A percentile compares a stretch with the other conserved stretches of the same genome.
These are phyloP conservation scores for Brachionus koreanus DNA, from an alignment of 1,140 invertebrate species.

Conservation along the genomic window DNA sequence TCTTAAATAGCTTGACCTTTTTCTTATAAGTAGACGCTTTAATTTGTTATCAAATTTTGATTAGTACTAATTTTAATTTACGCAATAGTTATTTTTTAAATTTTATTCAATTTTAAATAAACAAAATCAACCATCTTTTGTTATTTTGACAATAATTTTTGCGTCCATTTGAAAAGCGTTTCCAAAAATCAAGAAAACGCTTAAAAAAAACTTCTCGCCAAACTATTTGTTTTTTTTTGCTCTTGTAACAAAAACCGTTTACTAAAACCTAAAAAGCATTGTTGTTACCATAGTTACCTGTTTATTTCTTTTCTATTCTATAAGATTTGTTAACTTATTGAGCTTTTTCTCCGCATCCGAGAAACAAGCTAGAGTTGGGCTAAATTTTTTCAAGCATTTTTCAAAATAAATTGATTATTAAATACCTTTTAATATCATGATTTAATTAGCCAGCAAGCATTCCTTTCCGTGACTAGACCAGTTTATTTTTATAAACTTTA, in stretches of 20 bases:
- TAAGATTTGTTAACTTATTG: constrained; percentile 39
- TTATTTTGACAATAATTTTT: not conserved
- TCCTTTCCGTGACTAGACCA: not conserved
- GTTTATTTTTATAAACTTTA: not conserved
- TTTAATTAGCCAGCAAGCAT: not conserved
- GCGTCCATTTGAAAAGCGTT: not conserved
- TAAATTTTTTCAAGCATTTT: not conserved
- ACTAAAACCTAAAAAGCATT: not conserved
- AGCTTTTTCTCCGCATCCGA: not conserved
- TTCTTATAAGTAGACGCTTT: not conserved
- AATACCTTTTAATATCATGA: not conserved
- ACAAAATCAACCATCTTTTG: not conserved
- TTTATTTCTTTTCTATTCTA: constrained; percentile 27
- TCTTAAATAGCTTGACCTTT: not conserved
- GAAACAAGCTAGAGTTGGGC: not conserved
- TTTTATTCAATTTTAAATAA: not conserved
- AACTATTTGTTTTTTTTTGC: not conserved
- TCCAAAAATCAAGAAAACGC: not conserved
- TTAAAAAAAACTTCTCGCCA: not conserved
- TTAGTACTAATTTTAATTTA: not conserved
- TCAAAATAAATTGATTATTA: not conserved
- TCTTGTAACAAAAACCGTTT: not conserved
- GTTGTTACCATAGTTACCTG: constrained; percentile 16
- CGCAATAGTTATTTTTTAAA: not conserved
- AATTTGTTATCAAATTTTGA: not conserved